Evolutionary conservation across 2,797 vertebrate genomes (phyloP), one percentile per base, ranked within the genome.

Genomic region (Setipinna tenuifilis): DNA sequence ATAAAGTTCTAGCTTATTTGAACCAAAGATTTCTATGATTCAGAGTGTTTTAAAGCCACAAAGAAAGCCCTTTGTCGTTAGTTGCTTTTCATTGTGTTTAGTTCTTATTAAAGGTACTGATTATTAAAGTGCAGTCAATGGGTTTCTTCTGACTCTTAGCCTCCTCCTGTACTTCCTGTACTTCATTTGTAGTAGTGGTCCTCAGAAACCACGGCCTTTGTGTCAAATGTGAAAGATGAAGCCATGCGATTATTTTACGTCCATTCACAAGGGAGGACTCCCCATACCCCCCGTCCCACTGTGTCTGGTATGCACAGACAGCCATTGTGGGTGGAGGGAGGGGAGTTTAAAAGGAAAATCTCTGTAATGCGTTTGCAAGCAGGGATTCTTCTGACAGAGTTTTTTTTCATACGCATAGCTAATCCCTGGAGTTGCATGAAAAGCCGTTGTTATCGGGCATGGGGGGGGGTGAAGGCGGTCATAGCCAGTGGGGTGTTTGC

Each of bases 381-480:
- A 90, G 78, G 44, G 85, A 88, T 90, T 85, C 86, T 82, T 90
- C 85, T 16, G 23, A 88, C 84, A 84, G 87, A 82, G 88, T 92
- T 91, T 75, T 75, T 78, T 35, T 71, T 0, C 88, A 89, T 92
- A 84, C 87, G 89, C 88, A 89, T 90, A 92, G 91, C 85, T 91
- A 88, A 89, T 89, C 58, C 62, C 85, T 21, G 14, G 62, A 83
- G 82, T 84, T 86, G 81, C 88, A 85, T 84, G 83, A 91, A 91
- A 88, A 90, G 84, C 87, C 86, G 85, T 85, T 75, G 78, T 46
- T 48, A 35, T 59, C 31, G 61, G 59, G 57, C 14, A 31, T 25
- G 50, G n/a, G 28, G 81, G 81, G 57, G 68, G 68, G 31, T 4
- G 28, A 31, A 31, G 6, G 58, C 54, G 23, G 23, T 85, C 44